Percentiles rank a stretch among this genome's conserved stretches.
phyloP scores from a whole-genome alignment of 2,113 vertebrate species.

The Arenaria interpres region DNA sequence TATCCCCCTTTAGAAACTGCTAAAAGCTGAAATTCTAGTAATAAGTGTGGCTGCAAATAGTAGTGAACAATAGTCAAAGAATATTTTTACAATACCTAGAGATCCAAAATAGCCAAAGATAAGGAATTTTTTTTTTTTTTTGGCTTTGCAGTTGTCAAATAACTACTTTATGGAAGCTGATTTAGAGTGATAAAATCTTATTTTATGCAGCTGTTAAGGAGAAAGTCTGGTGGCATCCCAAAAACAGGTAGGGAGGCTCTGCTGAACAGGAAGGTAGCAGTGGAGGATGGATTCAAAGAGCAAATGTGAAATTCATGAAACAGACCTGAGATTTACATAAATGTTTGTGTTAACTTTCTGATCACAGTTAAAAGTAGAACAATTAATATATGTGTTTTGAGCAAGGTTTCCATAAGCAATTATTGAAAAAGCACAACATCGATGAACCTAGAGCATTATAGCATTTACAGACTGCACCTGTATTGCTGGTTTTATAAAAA shows the following conservation, averaged over 20 bases:
- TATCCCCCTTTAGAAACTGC: neutral
- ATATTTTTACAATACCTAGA: conserved; percentile 9
- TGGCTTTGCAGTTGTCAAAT: conserved; percentile 29
- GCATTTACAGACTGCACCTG: neutral
- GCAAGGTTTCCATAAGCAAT: neutral
- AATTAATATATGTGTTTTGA: neutral
- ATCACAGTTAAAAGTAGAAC: neutral
- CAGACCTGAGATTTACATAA: neutral
- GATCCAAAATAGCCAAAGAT: conserved; percentile 1
- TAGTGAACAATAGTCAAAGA: neutral
- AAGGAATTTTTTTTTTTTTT: neutral
- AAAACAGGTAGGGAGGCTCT: neutral
- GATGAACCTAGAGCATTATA: neutral
- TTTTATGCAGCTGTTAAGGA: neutral
- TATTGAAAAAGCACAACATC: neutral
- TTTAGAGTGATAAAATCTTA: neutral
- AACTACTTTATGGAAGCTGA: conserved; percentile 25
- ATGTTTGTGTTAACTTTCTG: neutral
- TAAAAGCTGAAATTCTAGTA: conserved; percentile 9
- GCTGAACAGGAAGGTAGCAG: neutral
- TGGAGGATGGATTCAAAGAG: neutral
- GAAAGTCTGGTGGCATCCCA: neutral
- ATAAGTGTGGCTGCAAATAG: neutral
- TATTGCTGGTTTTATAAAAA: neutral
- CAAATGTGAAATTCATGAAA: neutral